Conservation (phyloP, 2,888 invertebrate species). For the Onthophagus sagittarius region DNA sequence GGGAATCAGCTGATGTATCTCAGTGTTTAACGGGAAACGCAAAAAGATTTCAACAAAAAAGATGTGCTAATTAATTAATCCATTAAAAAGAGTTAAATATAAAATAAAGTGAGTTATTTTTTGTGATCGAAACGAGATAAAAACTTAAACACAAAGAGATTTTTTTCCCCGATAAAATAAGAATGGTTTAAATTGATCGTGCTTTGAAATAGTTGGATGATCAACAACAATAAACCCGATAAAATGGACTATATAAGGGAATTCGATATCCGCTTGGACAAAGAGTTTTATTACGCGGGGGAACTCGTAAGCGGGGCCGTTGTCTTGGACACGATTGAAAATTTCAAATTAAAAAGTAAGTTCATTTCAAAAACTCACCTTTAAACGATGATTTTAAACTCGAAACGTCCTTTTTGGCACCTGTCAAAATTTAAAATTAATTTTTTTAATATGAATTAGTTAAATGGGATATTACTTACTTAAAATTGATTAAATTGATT, state of each 20-base stretch:
- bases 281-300: slow-evolving; percentile 73
- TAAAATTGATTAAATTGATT: no score
- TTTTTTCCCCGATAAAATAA: background rate
- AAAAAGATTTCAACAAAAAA: no score
- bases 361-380: slow-evolving; percentile 20
- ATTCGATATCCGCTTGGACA: slow-evolving; percentile 71
- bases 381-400: no score
- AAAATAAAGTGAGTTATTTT: no score
- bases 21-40: background rate
- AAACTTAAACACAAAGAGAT: no score
- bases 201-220: background rate
- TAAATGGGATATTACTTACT: no score
- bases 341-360: slow-evolving; percentile 71
- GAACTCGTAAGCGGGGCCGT: slow-evolving; percentile 66
- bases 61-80: no score
- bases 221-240: background rate
- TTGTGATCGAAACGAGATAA: no score
- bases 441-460: no score
- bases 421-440: no score
- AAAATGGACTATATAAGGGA: slow-evolving; percentile 72
- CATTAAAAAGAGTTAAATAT: no score
- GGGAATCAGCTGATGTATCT: background rate
- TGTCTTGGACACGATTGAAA: slow-evolving; percentile 66
- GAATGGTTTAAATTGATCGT: background rate
- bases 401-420: no score